These are phyloP conservation scores for Oceanodroma leucorhoa DNA, from an alignment of 2,797 vertebrate genomes.

Conservation along the genomic window DNA sequence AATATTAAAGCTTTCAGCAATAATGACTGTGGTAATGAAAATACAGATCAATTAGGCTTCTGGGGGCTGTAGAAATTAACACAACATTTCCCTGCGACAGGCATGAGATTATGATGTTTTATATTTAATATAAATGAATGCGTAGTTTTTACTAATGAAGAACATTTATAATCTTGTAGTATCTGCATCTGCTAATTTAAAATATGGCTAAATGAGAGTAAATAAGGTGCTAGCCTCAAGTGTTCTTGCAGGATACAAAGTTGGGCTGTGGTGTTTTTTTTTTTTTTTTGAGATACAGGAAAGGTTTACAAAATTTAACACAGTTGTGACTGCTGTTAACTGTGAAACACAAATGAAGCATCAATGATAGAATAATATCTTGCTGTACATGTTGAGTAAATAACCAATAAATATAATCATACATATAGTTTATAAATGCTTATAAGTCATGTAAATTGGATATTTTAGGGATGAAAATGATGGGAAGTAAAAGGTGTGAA, in stretches of 20 bases:
- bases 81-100: background rate
- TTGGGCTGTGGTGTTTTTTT: background rate
- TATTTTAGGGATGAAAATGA: background rate
- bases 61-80: background rate
- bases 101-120: background rate
- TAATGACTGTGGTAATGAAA: background rate
- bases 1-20: background rate
- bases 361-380: background rate
- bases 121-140: background rate
- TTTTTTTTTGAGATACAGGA: background rate
- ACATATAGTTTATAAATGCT: background rate
- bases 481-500: background rate
- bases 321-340: background rate
- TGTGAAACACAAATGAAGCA: background rate
- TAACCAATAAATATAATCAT: background rate
- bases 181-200: background rate
- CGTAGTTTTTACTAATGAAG: background rate
- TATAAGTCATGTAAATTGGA: background rate
- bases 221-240: background rate
- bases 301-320: background rate
- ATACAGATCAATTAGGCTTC: background rate
- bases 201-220: background rate
- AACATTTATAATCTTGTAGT: background rate
- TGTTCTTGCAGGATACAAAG: background rate
- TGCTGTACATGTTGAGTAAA: background rate